These are phyloP conservation scores for Acanthosepion lycidas DNA, from an alignment of 2,888 invertebrate genomes.

Conservation along the genomic window DNA sequence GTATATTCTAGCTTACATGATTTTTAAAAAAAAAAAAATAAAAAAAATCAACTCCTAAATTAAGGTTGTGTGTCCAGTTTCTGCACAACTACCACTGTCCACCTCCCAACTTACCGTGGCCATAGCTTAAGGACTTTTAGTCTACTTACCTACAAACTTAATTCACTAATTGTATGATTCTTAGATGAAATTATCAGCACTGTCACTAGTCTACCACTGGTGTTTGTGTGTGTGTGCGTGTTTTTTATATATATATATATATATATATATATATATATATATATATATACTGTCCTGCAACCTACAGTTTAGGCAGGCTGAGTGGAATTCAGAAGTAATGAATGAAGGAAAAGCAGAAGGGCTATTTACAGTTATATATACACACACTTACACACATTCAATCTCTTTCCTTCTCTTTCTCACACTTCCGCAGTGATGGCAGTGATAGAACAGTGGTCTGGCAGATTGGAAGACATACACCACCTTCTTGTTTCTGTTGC, in stretches of 20 bases:
- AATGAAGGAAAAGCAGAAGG: no score
- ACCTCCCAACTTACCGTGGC: neutral
- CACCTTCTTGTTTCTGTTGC: neutral
- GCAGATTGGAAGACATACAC: conserved; percentile 15
- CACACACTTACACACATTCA: neutral
- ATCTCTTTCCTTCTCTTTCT: neutral
- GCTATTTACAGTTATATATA: no score
- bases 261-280: neutral
- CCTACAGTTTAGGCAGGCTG: neutral
- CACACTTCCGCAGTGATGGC: neutral
- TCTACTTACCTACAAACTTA: neutral
- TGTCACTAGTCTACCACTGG: neutral
- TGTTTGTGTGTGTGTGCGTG: no score
- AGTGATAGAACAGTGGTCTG: neutral
- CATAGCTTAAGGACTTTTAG: neutral
- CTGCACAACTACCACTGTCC: conserved; percentile 23
- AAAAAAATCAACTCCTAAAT: neutral
- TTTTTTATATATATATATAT: no score
- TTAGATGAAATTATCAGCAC: neutral
- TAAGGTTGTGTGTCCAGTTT: neutral
- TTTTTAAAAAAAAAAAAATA: no score
- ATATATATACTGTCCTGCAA: neutral
- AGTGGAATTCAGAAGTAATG: no score
- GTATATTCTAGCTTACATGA: neutral
- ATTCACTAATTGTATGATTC: neutral